A percentile compares a stretch with the other conserved stretches of the same genome.
phyloP scores from a whole-genome alignment of 1,140 invertebrate species.

The Eupeodes corollae region DNA sequence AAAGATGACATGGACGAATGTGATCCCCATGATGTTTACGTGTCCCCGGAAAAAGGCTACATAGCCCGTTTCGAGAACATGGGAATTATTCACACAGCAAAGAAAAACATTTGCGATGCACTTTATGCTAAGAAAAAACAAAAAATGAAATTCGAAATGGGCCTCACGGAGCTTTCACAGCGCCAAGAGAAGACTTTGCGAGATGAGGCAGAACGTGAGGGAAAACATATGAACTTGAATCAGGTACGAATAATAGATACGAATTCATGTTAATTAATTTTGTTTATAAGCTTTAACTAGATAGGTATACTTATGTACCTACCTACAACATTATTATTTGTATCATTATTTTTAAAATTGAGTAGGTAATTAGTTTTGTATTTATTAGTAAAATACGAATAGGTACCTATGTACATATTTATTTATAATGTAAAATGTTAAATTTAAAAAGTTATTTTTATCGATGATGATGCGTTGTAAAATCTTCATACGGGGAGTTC shows the following conservation, averaged over 20 bases:
- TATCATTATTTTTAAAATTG: too few species aligned
- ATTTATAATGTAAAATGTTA: too few species aligned
- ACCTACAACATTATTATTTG: too few species aligned
- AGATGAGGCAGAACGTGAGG: conserved; percentile 44
- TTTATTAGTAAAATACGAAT: too few species aligned
- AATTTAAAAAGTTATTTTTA: too few species aligned
- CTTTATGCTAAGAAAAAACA: conserved; percentile 47
- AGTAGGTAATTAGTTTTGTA: too few species aligned
- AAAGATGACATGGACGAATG: conserved; percentile 42
- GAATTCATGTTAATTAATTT: too few species aligned
- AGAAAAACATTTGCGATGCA: conserved; percentile 56
- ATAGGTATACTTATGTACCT: too few species aligned
- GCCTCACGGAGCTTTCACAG: conserved; percentile 23
- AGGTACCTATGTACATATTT: too few species aligned
- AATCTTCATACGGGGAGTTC: too few species aligned
- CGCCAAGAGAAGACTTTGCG: conserved; percentile 22
- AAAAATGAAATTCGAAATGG: conserved; percentile 36
- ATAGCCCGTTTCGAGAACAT: conserved; percentile 55
- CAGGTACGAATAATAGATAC: conserved; percentile 45
- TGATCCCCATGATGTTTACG: conserved; percentile 46
- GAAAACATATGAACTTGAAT: conserved; percentile 67
- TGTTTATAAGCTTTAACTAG: too few species aligned
- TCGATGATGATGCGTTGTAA: too few species aligned
- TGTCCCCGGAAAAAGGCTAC: conserved; percentile 23
- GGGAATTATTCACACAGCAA: conserved; percentile 71